Percentiles rank a stretch among this genome's conserved stretches.
phyloP scores from a whole-genome alignment of 2,888 invertebrate species.

The Beris chalybata region DNA sequence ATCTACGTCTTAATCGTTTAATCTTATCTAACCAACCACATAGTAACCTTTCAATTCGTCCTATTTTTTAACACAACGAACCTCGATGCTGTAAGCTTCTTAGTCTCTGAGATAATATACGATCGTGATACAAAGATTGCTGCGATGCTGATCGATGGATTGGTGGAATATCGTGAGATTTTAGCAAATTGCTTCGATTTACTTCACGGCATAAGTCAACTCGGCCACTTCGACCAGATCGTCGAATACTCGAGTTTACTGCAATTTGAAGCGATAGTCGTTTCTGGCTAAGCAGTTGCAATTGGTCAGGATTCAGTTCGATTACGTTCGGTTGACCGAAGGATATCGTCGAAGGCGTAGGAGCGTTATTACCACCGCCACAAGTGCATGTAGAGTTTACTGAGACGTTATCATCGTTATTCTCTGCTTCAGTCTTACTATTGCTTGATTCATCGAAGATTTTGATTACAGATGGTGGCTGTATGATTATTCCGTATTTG shows the following conservation, averaged over 20 bases:
- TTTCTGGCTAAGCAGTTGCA: conserved; percentile 52
- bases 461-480: conserved; percentile 51
- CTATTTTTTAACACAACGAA: conserved; percentile 13
- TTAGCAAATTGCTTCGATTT: conserved; percentile 49
- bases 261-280: conserved; percentile 54
- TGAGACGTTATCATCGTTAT: conserved; percentile 46
- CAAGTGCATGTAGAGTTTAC: conserved; percentile 48
- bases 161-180: conserved; percentile 44
- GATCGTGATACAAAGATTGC: conserved; percentile 23
- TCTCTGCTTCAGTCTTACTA: conserved; percentile 33
- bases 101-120: conserved; percentile 3
- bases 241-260: conserved; percentile 44
- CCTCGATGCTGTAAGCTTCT: conserved; percentile 14
- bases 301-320: conserved; percentile 53
- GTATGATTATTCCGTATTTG: conserved; percentile 52
- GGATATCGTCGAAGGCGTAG: conserved; percentile 11
- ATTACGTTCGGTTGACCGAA: conserved; percentile 43
- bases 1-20: no score
- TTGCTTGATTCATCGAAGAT: conserved; percentile 47
- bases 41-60: no score
- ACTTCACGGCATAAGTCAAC: conserved; percentile 45
- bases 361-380: conserved; percentile 35
- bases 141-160: conserved; percentile 35
- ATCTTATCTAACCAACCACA: no score
- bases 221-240: conserved; percentile 35